Evolutionary conservation across 2,888 invertebrate species (phyloP).

Genomic region (Drosophila nigricruria): DNA sequence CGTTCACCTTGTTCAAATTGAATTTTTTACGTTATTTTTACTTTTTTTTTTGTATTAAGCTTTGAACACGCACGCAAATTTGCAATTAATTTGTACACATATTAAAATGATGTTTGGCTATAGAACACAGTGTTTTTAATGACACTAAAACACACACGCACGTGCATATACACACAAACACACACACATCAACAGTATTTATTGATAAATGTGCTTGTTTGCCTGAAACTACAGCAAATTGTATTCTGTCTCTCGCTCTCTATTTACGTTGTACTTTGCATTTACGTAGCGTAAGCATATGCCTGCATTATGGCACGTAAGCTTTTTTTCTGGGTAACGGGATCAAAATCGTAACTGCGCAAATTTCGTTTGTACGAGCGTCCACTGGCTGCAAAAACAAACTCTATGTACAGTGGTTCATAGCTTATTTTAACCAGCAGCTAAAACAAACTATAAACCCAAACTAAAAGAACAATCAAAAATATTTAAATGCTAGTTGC

Average conservation of each 20-base stretch:
- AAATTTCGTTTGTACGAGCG: constrained; percentile 2
- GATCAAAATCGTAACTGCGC: constrained; percentile 3
- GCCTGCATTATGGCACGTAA: constrained; percentile 9
- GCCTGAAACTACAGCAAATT: constrained; percentile 2
- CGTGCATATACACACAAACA: constrained; percentile 5
- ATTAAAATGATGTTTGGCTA: constrained; percentile 49
- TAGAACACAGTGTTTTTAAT: constrained; percentile 36
- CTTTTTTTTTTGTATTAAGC: constrained; percentile 14
- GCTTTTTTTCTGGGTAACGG: constrained; percentile 17
- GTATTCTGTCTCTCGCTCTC: neutral
- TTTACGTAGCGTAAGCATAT: constrained; percentile 17
- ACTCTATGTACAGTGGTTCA: too few relatives aligned
- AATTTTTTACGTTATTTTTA: neutral
- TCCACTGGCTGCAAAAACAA: neutral
- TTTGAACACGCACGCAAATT: constrained; percentile 53
- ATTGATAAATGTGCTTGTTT: constrained; percentile 22
- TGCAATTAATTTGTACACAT: constrained; percentile 55
- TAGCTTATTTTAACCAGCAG: too few relatives aligned
- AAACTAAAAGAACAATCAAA: too few relatives aligned
- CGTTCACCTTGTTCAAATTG: neutral
- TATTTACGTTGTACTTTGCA: constrained; percentile 10
- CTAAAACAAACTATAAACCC: too few relatives aligned
- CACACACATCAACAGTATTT: neutral
- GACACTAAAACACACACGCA: constrained; percentile 23
- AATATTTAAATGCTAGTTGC: too few relatives aligned